phyloP scores from a whole-genome alignment of 2,113 vertebrate species.

The Melanerpes formicivorus region DNA sequence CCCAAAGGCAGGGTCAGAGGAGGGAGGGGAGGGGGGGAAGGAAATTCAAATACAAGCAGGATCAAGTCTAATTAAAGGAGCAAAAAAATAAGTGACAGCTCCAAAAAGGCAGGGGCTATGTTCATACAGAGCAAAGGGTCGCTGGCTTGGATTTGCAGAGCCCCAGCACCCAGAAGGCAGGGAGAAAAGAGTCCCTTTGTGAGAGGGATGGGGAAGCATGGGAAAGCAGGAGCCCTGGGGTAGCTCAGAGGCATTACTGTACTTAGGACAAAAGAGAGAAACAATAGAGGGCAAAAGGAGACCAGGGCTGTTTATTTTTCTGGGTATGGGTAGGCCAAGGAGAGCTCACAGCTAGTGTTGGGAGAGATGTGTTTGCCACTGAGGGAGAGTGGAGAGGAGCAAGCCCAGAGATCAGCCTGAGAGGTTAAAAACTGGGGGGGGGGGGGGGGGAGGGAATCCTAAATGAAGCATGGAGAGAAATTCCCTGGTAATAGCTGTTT shows the following conservation, averaged over 20 bases:
- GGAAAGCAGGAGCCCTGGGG: constrained; percentile 16
- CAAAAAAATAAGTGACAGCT: background rate
- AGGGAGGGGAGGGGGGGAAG: no score
- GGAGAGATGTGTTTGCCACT: background rate
- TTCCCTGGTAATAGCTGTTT: background rate
- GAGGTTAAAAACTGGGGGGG: background rate
- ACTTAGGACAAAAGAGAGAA: constrained; percentile 20
- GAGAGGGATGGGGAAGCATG: constrained; percentile 7
- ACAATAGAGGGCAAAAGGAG: constrained; percentile 35
- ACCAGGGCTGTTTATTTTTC: background rate
- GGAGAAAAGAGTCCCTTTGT: constrained; percentile 23
- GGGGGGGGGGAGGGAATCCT: background rate
- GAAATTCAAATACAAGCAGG: background rate
- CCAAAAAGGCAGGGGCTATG: constrained; percentile 26
- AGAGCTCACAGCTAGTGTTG: background rate
- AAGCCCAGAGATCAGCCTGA: background rate
- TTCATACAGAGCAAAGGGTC: constrained; percentile 20
- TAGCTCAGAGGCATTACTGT: constrained; percentile 31
- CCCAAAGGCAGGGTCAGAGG: background rate
- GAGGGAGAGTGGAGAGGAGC: background rate
- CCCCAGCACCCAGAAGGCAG: background rate
- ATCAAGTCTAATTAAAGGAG: constrained; percentile 44
- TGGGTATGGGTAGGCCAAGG: background rate
- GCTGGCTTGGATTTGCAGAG: background rate
- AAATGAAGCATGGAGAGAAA: background rate